Evolutionary conservation across 2,888 invertebrate species (phyloP).

Genomic region (Steinernema hermaphroditum): DNA sequence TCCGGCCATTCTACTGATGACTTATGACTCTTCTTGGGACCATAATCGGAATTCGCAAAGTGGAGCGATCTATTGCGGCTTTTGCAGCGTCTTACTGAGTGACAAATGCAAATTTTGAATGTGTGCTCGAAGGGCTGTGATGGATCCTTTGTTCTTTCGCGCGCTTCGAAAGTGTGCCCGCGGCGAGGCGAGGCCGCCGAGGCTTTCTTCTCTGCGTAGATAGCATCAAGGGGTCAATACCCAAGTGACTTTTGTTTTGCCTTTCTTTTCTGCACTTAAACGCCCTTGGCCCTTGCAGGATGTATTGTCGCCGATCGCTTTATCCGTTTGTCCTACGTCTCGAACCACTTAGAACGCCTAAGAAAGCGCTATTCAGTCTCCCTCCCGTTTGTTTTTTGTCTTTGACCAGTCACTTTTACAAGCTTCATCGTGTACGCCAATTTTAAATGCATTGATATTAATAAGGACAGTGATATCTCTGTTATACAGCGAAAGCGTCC

Average conservation of each 20-base stretch:
- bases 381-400: too few relatives aligned
- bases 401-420: not conserved
- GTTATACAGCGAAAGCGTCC: too few relatives aligned
- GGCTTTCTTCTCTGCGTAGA: conserved; percentile 16
- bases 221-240: conserved; percentile 31
- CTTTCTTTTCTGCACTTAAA: conserved; percentile 26
- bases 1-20: too few relatives aligned
- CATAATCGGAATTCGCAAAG: not conserved
- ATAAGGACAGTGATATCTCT: too few relatives aligned
- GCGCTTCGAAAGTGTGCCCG: conserved; percentile 29
- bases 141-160: conserved; percentile 30
- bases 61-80: not conserved
- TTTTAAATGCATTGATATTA: not conserved
- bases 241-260: conserved; percentile 24
- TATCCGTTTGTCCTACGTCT: too few relatives aligned
- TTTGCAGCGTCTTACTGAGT: conserved; percentile 24
- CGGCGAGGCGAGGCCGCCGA: conserved; percentile 22
- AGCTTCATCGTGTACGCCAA: not conserved
- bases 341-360: too few relatives aligned
- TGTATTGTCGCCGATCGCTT: not conserved
- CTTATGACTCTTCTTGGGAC: conserved; percentile 1
- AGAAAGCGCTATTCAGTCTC: too few relatives aligned
- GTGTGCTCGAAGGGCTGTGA: conserved; percentile 8
- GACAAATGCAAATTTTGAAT: conserved; percentile 27
- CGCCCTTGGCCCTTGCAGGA: not conserved